A percentile compares a stretch with the other conserved stretches of the same genome.
Conservation (phyloP, 2,888 invertebrate genomes). For the Charanyca ferruginea region DNA sequence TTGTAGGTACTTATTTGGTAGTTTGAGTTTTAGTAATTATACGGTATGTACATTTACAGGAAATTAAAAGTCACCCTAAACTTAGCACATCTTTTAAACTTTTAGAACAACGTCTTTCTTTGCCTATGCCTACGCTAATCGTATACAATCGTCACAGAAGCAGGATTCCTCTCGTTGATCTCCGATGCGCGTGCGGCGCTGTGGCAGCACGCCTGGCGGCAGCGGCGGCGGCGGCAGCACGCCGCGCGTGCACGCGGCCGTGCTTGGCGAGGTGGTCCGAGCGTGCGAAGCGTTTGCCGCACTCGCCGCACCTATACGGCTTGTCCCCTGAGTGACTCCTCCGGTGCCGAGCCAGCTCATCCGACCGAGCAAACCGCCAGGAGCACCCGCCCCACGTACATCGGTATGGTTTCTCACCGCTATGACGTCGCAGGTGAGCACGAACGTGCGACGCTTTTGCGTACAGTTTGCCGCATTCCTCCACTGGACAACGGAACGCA, state of each 20-base stretch:
- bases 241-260: conserved; percentile 95
- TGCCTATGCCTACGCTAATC: conserved; percentile 4
- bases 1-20: not conserved
- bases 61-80: conserved; percentile 7
- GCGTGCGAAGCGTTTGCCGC: conserved; percentile 97
- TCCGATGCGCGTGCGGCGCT: conserved; percentile 61
- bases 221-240: conserved; percentile 83
- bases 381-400: conserved; percentile 95
- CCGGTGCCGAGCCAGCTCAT: conserved; percentile 97
- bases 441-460: conserved; percentile 97
- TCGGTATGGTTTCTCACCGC: conserved; percentile 94
- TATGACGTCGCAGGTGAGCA: conserved; percentile 96
- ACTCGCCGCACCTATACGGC: conserved; percentile 97
- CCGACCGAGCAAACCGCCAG: conserved; percentile 98
- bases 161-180: conserved; percentile 72
- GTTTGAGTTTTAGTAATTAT: not conserved
- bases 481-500: conserved; percentile 93
- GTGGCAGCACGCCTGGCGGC: conserved; percentile 68
- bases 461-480: conserved; percentile 95
- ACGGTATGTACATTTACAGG: not conserved
- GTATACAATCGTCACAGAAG: conserved; percentile 72
- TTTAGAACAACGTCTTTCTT: conserved; percentile 20
- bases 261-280: conserved; percentile 99
- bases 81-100: not conserved
- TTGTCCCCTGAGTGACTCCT: conserved; percentile 99